A percentile compares a stretch with the other conserved stretches of the same genome.
Evolutionary conservation across 30 jellyfish, hydroid and myxozoan species (phyloP).

Genomic region (Mastigias papua): DNA sequence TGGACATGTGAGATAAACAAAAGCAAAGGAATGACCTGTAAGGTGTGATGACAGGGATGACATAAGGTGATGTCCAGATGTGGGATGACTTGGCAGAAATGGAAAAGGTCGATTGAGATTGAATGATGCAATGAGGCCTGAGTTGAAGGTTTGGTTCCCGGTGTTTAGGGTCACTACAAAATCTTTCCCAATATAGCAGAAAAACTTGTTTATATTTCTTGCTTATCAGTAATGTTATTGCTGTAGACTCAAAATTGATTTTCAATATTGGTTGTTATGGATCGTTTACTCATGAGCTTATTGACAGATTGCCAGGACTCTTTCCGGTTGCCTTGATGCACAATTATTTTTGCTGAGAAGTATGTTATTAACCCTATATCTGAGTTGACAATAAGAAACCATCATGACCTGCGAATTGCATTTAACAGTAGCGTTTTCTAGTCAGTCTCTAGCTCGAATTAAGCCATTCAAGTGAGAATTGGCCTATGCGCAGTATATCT

Average conservation of each 20-base stretch:
- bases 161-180: no score
- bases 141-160: no score
- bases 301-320: not conserved
- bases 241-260: not conserved
- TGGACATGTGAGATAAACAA: no score
- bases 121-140: no score
- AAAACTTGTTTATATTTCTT: not conserved
- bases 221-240: not conserved
- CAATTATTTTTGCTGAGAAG: not conserved
- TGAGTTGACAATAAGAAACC: not conserved
- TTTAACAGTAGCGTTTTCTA: not conserved
- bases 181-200: slow-evolving; percentile 7
- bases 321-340: not conserved
- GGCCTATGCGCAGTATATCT: slow-evolving; percentile 3
- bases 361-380: not conserved
- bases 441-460: slow-evolving; percentile 1
- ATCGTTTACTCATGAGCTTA: not conserved
- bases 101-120: no score
- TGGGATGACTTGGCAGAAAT: no score
- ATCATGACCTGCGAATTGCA: not conserved
- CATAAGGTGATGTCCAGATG: no score
- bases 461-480: not conserved
- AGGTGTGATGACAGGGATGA: no score
- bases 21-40: no score
- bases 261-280: not conserved